Conservation (phyloP, 1,140 invertebrate species). For the Drosophila melanica region DNA sequence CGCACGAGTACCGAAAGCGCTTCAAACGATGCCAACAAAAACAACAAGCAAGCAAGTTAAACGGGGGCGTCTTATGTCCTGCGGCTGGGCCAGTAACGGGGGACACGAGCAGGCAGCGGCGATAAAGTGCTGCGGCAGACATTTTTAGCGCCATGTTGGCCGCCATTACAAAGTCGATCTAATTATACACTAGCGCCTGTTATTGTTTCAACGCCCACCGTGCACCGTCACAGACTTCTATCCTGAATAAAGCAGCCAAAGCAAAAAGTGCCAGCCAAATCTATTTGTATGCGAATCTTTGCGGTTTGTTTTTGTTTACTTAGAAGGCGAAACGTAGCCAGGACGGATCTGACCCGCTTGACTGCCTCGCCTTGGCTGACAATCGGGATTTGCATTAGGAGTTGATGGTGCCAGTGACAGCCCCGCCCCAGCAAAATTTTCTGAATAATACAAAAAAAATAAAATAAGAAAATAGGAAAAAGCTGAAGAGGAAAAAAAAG, state of each 20-base stretch:
- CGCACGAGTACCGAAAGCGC: constrained; percentile 24
- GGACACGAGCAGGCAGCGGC: constrained; percentile 19
- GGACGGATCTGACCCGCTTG: constrained; percentile 37
- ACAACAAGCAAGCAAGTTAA: constrained; percentile 39
- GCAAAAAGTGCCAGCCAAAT: constrained; percentile 38
- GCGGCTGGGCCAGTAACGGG: constrained; percentile 7
- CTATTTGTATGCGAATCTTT: constrained; percentile 58
- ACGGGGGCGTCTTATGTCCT: constrained; percentile 47
- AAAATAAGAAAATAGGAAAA: neutral
- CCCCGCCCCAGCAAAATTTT: neutral
- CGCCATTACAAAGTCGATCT: constrained; percentile 68
- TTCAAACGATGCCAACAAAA: constrained; percentile 16
- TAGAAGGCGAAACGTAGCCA: constrained; percentile 7
- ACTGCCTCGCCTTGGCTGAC: constrained; percentile 15
- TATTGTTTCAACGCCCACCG: constrained; percentile 43
- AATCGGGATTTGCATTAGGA: constrained; percentile 52
- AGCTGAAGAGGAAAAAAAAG: neutral
- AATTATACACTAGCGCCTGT: constrained; percentile 60
- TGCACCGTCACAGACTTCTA: neutral
- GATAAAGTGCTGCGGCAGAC: constrained; percentile 64
- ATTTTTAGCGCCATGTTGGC: constrained; percentile 65
- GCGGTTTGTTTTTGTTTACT: constrained; percentile 50
- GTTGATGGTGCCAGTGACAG: constrained; percentile 25
- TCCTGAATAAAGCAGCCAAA: constrained; percentile 3
- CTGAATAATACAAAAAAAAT: neutral